Evolutionary conservation across 2,113 vertebrate genomes (phyloP).

Genomic region (Narcine bancroftii): DNA sequence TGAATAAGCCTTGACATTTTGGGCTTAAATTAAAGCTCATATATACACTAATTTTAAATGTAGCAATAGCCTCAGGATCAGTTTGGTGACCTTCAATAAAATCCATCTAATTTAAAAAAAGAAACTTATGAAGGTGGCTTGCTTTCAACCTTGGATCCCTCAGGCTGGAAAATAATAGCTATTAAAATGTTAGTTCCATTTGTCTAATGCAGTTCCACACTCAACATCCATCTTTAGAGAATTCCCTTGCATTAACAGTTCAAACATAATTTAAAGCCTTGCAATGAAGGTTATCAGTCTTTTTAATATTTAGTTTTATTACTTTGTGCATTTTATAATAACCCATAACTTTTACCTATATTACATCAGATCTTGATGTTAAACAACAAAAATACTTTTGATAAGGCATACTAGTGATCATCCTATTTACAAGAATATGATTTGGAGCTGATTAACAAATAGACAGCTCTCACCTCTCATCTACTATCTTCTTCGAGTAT

Average conservation of each 20-base stretch:
- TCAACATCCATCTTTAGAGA: conserved; percentile 57
- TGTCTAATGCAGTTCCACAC: conserved; percentile 57
- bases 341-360: conserved; percentile 56
- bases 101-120: conserved; percentile 26
- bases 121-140: conserved; percentile 41
- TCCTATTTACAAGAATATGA: background rate
- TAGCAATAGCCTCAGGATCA: conserved; percentile 38
- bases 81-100: conserved; percentile 43
- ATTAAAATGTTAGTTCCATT: conserved; percentile 60
- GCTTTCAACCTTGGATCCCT: conserved; percentile 43
- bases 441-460: background rate
- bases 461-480: background rate
- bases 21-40: conserved; percentile 35
- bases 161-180: conserved; percentile 54
- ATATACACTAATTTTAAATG: conserved; percentile 39
- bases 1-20: conserved; percentile 46
- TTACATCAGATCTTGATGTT: background rate
- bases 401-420: background rate
- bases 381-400: background rate
- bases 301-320: conserved; percentile 58
- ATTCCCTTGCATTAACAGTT: conserved; percentile 64
- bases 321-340: conserved; percentile 62
- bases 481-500: conserved; percentile 15
- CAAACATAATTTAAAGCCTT: conserved; percentile 68
- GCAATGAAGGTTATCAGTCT: conserved; percentile 61